phyloP scores from a whole-genome alignment of 2,797 vertebrate species.

The Xerus rutilus region DNA sequence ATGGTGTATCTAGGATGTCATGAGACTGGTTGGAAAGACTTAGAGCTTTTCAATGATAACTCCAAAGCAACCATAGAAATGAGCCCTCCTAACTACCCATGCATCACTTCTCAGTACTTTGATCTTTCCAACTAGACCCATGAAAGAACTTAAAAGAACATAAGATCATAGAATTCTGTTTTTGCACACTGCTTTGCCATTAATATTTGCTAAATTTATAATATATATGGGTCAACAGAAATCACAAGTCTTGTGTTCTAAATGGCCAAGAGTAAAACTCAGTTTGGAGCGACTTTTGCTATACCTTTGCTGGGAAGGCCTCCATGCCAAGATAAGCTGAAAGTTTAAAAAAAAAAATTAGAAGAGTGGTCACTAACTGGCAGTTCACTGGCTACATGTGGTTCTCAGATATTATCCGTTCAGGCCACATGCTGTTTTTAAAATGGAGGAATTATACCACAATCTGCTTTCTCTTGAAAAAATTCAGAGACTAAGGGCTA shows the following conservation, averaged over 20 bases:
- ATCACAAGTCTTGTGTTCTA: background rate
- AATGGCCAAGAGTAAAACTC: background rate
- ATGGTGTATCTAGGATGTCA: background rate
- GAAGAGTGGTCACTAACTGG: background rate
- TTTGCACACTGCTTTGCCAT: background rate
- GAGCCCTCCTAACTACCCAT: background rate
- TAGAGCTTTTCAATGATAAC: background rate
- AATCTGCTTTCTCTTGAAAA: background rate
- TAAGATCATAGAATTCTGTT: background rate
- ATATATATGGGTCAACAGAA: background rate
- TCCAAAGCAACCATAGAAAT: background rate
- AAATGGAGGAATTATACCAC: constrained; percentile 5
- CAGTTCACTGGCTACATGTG: background rate
- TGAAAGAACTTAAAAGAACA: background rate
- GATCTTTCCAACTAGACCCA: background rate
- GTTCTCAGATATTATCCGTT: background rate
- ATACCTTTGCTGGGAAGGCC: background rate
- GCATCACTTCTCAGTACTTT: background rate
- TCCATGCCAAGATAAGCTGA: background rate
- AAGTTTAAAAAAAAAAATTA: background rate
- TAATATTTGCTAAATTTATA: background rate
- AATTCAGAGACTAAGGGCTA: background rate
- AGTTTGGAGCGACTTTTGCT: background rate
- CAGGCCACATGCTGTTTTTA: background rate
- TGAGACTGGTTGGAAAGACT: background rate